phyloP scores from a whole-genome alignment of 2,113 vertebrate genomes.

The Xiphias gladius region DNA sequence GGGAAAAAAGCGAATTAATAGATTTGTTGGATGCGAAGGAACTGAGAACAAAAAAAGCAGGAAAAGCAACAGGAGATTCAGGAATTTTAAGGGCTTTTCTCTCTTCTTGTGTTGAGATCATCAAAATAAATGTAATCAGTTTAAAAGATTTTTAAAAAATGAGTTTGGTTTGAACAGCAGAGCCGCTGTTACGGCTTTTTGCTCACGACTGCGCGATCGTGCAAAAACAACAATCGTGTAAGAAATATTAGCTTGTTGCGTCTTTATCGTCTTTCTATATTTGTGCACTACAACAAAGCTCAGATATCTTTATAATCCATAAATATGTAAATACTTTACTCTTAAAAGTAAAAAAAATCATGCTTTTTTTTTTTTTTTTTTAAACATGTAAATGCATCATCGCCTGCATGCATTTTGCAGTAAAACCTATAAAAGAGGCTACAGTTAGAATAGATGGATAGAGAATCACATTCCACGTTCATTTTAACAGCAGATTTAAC shows the following conservation, averaged over 20 bases:
- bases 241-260: slow-evolving; percentile 2
- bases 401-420: slow-evolving; percentile 30
- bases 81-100: slow-evolving; percentile 36
- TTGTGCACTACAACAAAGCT: slow-evolving; percentile 44
- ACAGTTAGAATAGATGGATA: neutral
- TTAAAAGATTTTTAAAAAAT: neutral
- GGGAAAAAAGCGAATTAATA: neutral
- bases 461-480: too few relatives aligned
- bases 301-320: slow-evolving; percentile 3
- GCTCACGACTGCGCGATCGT: neutral
- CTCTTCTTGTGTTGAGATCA: neutral
- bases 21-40: neutral
- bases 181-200: slow-evolving; percentile 37
- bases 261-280: slow-evolving; percentile 22
- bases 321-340: neutral
- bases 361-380: slow-evolving; percentile 9
- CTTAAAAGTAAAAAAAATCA: neutral
- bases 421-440: slow-evolving; percentile 25
- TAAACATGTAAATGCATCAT: neutral
- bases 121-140: slow-evolving; percentile 2
- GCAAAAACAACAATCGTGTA: neutral
- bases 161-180: neutral
- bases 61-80: slow-evolving; percentile 3
- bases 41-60: neutral
- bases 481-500: neutral